Evolutionary conservation across 1,140 invertebrate genomes (phyloP), one percentile per base, ranked within the genome.

Genomic region (Chironomus tepperi): DNA sequence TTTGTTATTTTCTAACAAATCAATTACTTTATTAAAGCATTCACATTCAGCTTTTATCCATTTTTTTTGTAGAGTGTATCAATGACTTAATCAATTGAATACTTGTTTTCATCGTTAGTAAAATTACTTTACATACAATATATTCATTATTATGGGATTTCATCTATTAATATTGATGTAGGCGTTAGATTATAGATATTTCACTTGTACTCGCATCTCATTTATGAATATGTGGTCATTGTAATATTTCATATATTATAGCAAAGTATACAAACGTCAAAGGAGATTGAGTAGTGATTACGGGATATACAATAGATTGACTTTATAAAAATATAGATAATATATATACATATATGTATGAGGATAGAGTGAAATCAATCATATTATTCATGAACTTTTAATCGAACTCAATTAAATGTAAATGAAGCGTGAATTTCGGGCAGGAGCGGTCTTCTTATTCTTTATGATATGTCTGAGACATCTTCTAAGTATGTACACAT

Each of bases 341-440:
- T 34, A 34, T 34, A 34, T 34, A 2, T n/a, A n/a, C n/a, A n/a
- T n/a, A n/a, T n/a, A n/a, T n/a, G n/a, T n/a, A n/a, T n/a, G n/a
- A n/a, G 5, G 24, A 57, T 5, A 57, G n/a, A 57, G 9, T n/a
- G 47, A 57, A 57, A 57, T 57, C 47, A 57, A 57, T 57, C 47
- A 57, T 57, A 57, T n/a, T 57, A n/a, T n/a, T 57, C 47, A 57
- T 57, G 12, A n/a, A 57, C 47, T 57, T 57, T n/a, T 57, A 57
- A 57, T 57, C 47, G 47, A 57, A n/a, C n/a, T 12, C 47, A 57
- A 57, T 57, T 57, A 57, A 57, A 57, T 57, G 47, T 57, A 57
- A 57, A 57, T 57, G 47, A 57, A 57, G 8, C 47, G 47, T 57
- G 10, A 57, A 57, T n/a, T 34, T 34, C 12, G 12, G n/a, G 47